Evolutionary conservation across 2,888 invertebrate genomes (phyloP).

Genomic region (Drosophila limbata): DNA sequence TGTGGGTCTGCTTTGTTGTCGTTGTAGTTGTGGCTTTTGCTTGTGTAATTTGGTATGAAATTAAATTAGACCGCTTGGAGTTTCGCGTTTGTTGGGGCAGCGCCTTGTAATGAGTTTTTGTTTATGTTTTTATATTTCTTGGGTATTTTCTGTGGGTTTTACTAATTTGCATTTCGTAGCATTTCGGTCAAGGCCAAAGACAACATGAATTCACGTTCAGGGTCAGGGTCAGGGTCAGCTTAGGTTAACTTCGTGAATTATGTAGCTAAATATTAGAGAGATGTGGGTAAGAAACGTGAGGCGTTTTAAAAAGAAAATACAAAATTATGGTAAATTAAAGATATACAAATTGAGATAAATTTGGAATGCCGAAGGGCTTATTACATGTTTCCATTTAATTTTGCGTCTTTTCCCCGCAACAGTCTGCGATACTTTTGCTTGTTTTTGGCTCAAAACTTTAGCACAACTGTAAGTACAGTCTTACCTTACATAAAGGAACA

Average conservation of each 20-base stretch:
- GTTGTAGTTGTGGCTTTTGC: slow-evolving; percentile 8
- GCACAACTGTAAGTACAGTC: slow-evolving; percentile 34
- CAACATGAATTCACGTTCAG: slow-evolving; percentile 60
- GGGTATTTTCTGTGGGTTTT: slow-evolving; percentile 37
- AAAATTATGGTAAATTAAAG: background rate
- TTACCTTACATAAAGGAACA: slow-evolving; percentile 7
- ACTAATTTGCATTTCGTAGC: slow-evolving; percentile 79
- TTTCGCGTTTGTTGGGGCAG: slow-evolving; percentile 33
- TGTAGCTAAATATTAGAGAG: background rate
- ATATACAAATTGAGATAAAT: background rate
- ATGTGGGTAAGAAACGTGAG: background rate
- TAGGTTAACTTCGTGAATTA: slow-evolving; percentile 8
- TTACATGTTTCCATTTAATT: slow-evolving; percentile 11
- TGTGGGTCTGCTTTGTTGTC: slow-evolving; percentile 40
- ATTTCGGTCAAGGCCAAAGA: slow-evolving; percentile 78
- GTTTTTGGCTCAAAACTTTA: slow-evolving; percentile 18
- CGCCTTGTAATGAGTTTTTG: slow-evolving; percentile 64
- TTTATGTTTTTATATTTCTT: slow-evolving; percentile 49
- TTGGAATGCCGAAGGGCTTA: background rate
- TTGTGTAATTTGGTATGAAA: slow-evolving; percentile 77
- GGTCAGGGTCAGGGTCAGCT: slow-evolving; percentile 62
- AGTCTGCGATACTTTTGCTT: background rate
- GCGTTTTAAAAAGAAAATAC: background rate
- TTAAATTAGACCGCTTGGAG: slow-evolving; percentile 66
- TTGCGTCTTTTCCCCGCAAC: background rate